Conservation (phyloP, 2,797 vertebrate genomes). For the Peromyscus attwateri region DNA sequence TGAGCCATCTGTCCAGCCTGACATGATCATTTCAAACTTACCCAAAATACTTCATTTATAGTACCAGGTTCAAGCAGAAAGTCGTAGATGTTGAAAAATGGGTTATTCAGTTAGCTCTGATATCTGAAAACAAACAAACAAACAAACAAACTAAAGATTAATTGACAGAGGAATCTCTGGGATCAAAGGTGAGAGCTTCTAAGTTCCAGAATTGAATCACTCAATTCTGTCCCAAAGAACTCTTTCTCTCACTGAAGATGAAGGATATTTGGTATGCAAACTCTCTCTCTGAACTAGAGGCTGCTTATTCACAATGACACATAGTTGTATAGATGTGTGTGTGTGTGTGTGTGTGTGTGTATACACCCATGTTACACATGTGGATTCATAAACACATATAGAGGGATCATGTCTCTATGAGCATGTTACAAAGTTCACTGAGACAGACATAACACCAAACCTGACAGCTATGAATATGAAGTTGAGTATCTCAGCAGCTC, state of each 20-base stretch:
- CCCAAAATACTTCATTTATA: background rate
- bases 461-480: background rate
- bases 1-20: background rate
- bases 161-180: background rate
- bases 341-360: background rate
- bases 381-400: background rate
- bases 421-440: conserved; percentile 64
- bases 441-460: background rate
- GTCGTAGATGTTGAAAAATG: conserved; percentile 2
- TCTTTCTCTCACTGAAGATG: background rate
- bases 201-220: background rate
- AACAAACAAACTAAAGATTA: background rate
- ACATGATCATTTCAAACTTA: background rate
- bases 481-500: background rate
- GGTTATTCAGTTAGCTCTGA: background rate
- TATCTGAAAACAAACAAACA: background rate
- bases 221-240: background rate
- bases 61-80: background rate
- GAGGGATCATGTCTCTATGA: conserved; percentile 63
- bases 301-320: conserved; percentile 13
- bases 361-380: no score
- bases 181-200: background rate
- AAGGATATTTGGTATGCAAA: background rate
- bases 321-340: background rate
- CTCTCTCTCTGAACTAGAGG: conserved; percentile 39